These are phyloP conservation scores for Tenodera sinensis DNA, from an alignment of 2,888 invertebrate genomes.

Conservation along the genomic window DNA sequence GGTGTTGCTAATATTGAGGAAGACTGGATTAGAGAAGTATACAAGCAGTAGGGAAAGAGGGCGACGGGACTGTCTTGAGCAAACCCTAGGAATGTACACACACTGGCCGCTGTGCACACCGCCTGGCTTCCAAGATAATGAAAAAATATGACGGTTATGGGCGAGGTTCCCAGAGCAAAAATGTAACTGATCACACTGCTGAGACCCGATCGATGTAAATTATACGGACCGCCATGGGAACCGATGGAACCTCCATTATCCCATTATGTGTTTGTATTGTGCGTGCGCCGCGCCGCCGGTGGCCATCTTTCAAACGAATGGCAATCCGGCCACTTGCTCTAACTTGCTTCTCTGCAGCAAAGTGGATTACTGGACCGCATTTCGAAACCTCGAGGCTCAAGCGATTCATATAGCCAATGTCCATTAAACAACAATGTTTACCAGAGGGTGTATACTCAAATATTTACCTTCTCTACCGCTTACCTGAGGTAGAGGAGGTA, in stretches of 20 bases:
- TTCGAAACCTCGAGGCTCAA: background rate
- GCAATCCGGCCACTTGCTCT: background rate
- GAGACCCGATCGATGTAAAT: conserved; percentile 10
- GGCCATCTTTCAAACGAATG: background rate
- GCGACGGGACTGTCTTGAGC: background rate
- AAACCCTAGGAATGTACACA: background rate
- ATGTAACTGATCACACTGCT: conserved; percentile 12
- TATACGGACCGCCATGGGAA: background rate
- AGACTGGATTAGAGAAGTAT: too few species aligned
- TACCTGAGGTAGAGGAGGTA: too few species aligned
- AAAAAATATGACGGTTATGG: conserved; percentile 10
- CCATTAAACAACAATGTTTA: background rate
- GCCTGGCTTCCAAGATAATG: conserved; percentile 14
- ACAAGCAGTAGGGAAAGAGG: too few species aligned
- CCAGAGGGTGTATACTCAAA: too few species aligned
- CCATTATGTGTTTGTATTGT: conserved; percentile 1
- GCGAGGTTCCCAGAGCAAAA: background rate
- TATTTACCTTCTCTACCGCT: too few species aligned
- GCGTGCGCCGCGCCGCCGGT: background rate
- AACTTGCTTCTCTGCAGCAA: background rate
- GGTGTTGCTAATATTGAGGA: too few species aligned
- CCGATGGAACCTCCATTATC: background rate
- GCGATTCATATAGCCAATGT: background rate
- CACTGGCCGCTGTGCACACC: background rate
- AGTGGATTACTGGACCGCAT: background rate